These are phyloP conservation scores for Aplochiton taeniatus DNA, from an alignment of 2,797 vertebrate genomes.

Conservation along the genomic window DNA sequence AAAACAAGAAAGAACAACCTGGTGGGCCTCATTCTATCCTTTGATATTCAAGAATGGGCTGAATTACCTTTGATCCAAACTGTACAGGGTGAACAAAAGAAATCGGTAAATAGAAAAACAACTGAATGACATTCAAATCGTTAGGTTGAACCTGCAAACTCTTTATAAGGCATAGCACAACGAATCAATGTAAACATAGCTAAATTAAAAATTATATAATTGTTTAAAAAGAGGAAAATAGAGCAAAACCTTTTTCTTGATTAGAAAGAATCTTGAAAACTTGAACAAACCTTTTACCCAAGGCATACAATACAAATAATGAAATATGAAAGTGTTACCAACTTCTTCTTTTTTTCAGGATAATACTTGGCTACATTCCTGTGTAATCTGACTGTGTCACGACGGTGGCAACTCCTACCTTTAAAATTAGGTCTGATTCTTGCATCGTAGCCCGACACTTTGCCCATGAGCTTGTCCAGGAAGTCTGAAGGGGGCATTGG, in stretches of 20 bases:
- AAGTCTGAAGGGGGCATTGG: constrained; percentile 98
- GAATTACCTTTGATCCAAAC: constrained; percentile 72
- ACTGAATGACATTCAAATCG: constrained; percentile 14
- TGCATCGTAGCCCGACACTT: constrained; percentile 97
- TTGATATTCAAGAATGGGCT: constrained; percentile 38
- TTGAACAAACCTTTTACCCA: constrained; percentile 23
- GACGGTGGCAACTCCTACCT: constrained; percentile 82
- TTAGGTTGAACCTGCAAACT: neutral
- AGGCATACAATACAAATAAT: constrained; percentile 36
- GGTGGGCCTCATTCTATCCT: constrained; percentile 24
- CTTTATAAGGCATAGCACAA: too few species aligned
- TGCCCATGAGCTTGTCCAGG: constrained; percentile 98
- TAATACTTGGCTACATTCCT: constrained; percentile 72
- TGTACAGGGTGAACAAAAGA: constrained; percentile 64
- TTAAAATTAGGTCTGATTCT: constrained; percentile 99
- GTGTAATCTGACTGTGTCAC: constrained; percentile 65
- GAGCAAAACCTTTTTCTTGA: neutral
- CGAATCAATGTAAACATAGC: neutral
- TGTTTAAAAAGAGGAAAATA: neutral
- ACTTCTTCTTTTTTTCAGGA: constrained; percentile 21
- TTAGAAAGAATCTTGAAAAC: too few species aligned
- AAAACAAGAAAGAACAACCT: constrained; percentile 12
- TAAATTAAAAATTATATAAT: neutral
- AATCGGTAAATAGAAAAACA: constrained; percentile 60
- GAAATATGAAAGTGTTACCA: constrained; percentile 41